A percentile compares a stretch with the other conserved stretches of the same genome.
These are phyloP conservation scores for Phalacrocorax aristotelis DNA, from an alignment of 2,113 vertebrate species.

Conservation along the genomic window DNA sequence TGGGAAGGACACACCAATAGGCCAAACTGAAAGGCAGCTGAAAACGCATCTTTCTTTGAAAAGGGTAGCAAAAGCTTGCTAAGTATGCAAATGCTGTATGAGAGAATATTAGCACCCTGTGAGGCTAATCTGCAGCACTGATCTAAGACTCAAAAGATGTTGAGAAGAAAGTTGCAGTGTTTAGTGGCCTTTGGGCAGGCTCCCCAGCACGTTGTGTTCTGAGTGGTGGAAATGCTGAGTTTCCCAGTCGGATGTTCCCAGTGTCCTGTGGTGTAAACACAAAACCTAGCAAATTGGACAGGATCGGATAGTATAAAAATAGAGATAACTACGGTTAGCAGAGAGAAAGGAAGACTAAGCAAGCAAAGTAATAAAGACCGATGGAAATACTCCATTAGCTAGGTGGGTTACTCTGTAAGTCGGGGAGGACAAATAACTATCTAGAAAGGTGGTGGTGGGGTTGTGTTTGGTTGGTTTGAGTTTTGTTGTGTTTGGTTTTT, in stretches of 20 bases:
- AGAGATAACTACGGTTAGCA: background rate
- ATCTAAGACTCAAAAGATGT: background rate
- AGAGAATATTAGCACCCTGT: no score
- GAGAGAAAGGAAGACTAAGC: background rate
- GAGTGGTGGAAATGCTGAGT: background rate
- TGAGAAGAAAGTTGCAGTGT: background rate
- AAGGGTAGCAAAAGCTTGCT: background rate
- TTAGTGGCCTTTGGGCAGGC: background rate
- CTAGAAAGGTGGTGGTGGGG: background rate
- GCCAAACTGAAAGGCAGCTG: background rate
- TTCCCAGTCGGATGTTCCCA: background rate
- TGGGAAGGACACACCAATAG: background rate
- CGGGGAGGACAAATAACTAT: background rate
- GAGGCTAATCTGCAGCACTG: background rate
- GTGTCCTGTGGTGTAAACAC: background rate
- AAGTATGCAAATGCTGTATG: background rate
- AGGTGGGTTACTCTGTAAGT: background rate
- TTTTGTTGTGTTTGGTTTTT: no score
- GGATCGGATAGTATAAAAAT: background rate
- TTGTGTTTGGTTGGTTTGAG: background rate
- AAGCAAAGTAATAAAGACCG: background rate
- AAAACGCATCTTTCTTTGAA: background rate
- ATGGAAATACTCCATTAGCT: background rate
- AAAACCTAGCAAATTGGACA: background rate
- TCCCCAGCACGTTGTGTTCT: no score